A percentile compares a stretch with the other conserved stretches of the same genome.
Conservation (phyloP, 2,797 vertebrate genomes). For the Nannoperca obscura region DNA sequence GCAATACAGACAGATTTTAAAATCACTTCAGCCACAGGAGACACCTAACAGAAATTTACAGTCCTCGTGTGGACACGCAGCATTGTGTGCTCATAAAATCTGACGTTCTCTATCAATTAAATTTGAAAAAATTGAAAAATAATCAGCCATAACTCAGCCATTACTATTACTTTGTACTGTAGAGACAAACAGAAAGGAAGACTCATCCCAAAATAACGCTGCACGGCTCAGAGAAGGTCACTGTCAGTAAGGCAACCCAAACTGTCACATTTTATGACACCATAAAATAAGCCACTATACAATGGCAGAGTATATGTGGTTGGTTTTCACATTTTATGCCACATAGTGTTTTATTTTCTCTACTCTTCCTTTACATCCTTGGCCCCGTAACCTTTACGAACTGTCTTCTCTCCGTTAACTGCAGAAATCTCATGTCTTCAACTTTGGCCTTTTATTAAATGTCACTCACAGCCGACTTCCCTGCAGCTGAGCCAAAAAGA, state of each 20-base stretch:
- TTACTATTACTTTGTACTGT: slow-evolving; percentile 24
- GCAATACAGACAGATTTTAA: slow-evolving; percentile 44
- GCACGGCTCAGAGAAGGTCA: slow-evolving; percentile 9
- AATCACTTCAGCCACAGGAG: slow-evolving; percentile 55
- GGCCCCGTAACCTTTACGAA: slow-evolving; percentile 33
- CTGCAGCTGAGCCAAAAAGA: slow-evolving; percentile 1
- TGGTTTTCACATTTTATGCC: not conserved
- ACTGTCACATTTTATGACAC: slow-evolving; percentile 56
- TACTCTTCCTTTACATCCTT: slow-evolving; percentile 5
- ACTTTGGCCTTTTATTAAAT: slow-evolving; percentile 53
- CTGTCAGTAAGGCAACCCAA: slow-evolving; percentile 33
- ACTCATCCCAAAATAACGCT: slow-evolving; percentile 49
- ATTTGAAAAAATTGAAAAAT: not conserved
- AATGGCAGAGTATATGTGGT: not conserved
- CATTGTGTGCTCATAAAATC: slow-evolving; percentile 58
- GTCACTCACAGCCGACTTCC: slow-evolving; percentile 33
- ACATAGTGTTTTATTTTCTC: slow-evolving; percentile 25
- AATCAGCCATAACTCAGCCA: slow-evolving; percentile 32
- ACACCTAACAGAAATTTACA: slow-evolving; percentile 58
- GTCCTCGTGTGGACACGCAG: slow-evolving; percentile 33
- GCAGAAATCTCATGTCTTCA: slow-evolving; percentile 7
- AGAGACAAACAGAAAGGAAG: slow-evolving; percentile 34
- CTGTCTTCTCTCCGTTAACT: not conserved
- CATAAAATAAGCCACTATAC: slow-evolving; percentile 38
- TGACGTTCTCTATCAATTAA: slow-evolving; percentile 69